Evolutionary conservation across 30 jellyfish, hydroid and myxozoan genomes (phyloP).

Genomic region (Hydractinia symbiolongicarpus): DNA sequence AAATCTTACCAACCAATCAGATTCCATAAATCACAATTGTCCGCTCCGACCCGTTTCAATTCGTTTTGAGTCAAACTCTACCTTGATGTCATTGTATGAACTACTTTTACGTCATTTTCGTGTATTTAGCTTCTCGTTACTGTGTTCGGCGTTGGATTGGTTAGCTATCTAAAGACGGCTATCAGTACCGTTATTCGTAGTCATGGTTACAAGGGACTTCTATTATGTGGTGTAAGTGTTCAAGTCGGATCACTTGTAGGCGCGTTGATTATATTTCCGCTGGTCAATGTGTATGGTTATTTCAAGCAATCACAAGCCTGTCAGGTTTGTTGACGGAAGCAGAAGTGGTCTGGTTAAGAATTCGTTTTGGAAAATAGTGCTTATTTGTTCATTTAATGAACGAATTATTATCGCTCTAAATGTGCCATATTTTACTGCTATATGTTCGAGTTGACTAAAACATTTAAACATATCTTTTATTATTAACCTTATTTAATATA

Average conservation of each 20-base stretch:
- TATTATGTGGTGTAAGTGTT: conserved; percentile 86
- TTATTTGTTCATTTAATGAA: too few species aligned
- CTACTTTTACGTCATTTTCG: neutral
- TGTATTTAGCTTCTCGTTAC: conserved; percentile 47
- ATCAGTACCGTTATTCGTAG: conserved; percentile 68
- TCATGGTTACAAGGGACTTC: conserved; percentile 76
- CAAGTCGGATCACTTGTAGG: conserved; percentile 88
- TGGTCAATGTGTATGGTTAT: conserved; percentile 46
- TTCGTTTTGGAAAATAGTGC: too few species aligned
- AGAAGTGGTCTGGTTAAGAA: too few species aligned
- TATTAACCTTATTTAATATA: too few species aligned
- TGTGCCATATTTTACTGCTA: too few species aligned
- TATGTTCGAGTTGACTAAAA: too few species aligned
- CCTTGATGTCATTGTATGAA: neutral
- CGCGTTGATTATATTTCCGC: conserved; percentile 58
- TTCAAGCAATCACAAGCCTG: conserved; percentile 40
- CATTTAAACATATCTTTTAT: too few species aligned
- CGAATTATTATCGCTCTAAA: too few species aligned
- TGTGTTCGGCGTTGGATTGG: conserved; percentile 56
- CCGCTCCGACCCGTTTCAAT: too few species aligned
- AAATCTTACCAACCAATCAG: too few species aligned
- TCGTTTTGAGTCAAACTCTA: neutral
- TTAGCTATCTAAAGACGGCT: conserved; percentile 70
- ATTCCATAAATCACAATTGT: too few species aligned
- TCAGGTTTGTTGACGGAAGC: neutral